Evolutionary conservation across 1,140 invertebrate genomes (phyloP).

Genomic region (Panagrolaimus sp.): DNA sequence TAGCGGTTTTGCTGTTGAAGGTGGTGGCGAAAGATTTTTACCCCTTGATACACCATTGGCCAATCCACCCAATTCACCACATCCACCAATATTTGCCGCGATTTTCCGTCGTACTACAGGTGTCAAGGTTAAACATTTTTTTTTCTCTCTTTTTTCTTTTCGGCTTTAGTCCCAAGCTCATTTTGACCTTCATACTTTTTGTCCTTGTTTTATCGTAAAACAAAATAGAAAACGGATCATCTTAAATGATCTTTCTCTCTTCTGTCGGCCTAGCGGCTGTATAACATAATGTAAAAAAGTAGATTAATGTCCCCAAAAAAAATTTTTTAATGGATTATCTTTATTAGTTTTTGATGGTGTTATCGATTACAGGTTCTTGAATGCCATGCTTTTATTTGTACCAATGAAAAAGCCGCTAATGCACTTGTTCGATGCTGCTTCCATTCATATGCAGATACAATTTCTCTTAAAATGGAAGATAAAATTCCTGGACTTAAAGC

Average conservation of each 20-base stretch:
- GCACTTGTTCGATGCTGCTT: slow-evolving; percentile 57
- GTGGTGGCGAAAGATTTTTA: slow-evolving; percentile 75
- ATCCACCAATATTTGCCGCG: slow-evolving; percentile 92
- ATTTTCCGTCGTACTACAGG: slow-evolving; percentile 87
- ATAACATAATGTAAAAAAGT: too few species aligned
- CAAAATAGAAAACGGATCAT: too few species aligned
- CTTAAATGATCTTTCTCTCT: too few species aligned
- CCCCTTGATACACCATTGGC: slow-evolving; percentile 92
- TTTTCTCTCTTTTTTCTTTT: background rate
- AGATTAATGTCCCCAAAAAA: too few species aligned
- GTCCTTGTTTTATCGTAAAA: too few species aligned
- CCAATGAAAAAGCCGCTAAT: slow-evolving; percentile 56
- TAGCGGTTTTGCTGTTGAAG: slow-evolving; percentile 59
- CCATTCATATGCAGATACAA: slow-evolving; percentile 53
- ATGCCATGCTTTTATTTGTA: slow-evolving; percentile 97
- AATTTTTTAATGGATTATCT: too few species aligned
- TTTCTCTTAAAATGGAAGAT: slow-evolving; percentile 53
- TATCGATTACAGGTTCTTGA: slow-evolving; percentile 68
- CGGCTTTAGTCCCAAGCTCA: too few species aligned
- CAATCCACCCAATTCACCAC: slow-evolving; percentile 69
- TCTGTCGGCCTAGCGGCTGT: too few species aligned
- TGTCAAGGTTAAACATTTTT: slow-evolving; percentile 69
- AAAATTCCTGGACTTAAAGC: slow-evolving; percentile 45
- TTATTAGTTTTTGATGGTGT: too few species aligned
- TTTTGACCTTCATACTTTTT: too few species aligned